Evolutionary conservation across 2,113 vertebrate genomes (phyloP).

Genomic region (Cinclus mexicanus): DNA sequence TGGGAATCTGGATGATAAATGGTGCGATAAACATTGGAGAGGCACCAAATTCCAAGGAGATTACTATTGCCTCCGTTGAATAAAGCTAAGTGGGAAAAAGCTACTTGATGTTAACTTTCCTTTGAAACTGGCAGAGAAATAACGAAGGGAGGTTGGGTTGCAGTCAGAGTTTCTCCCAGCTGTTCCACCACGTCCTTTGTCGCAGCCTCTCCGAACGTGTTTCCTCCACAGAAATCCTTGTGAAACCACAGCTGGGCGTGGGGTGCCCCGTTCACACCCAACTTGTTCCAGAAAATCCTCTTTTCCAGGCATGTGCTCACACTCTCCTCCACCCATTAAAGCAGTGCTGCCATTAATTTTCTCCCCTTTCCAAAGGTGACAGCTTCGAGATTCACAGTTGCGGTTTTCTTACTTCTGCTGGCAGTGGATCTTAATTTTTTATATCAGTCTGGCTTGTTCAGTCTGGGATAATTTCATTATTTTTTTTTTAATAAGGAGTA

Average conservation of each 20-base stretch:
- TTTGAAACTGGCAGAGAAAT: background rate
- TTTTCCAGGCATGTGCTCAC: background rate
- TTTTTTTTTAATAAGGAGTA: background rate
- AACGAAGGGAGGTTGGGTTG: background rate
- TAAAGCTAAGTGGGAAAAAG: background rate
- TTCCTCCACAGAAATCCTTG: background rate
- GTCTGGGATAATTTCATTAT: background rate
- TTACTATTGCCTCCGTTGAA: background rate
- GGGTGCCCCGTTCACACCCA: background rate
- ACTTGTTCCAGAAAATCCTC: background rate
- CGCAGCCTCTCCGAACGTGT: background rate
- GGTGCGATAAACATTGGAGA: constrained; percentile 38
- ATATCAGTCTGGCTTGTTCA: background rate
- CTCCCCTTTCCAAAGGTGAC: background rate
- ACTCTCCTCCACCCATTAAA: background rate
- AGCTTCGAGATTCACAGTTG: background rate
- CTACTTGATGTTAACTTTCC: background rate
- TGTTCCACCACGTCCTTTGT: background rate
- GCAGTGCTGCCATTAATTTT: background rate
- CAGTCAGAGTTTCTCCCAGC: background rate
- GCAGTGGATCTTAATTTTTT: background rate
- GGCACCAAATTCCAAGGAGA: constrained; percentile 33
- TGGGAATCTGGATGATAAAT: constrained; percentile 33
- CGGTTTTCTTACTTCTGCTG: background rate
- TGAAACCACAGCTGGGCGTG: background rate